A percentile compares a stretch with the other conserved stretches of the same genome.
Evolutionary conservation across 1,140 invertebrate genomes (phyloP).

Genomic region (Leptonema lineaticorne): DNA sequence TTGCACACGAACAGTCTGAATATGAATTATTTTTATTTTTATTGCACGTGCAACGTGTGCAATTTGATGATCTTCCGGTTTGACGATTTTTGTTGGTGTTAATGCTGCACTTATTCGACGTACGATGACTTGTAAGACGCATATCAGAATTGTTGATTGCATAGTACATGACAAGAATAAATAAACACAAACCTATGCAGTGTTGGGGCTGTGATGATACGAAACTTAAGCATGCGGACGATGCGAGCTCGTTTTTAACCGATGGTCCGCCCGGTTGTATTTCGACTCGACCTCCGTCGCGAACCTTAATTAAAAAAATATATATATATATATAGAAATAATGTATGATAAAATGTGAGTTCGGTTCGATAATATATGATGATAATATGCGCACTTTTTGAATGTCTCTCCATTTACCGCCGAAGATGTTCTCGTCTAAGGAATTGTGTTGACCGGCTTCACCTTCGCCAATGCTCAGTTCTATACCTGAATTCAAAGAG

Average conservation of each 20-base stretch:
- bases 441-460: constrained; percentile 37
- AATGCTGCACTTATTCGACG: neutral
- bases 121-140: neutral
- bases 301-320: constrained; percentile 24
- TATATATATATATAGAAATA: neutral
- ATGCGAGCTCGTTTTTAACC: constrained; percentile 6
- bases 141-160: constrained; percentile 21
- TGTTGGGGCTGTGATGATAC: constrained; percentile 31
- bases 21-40: neutral
- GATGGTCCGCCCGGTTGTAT: constrained; percentile 4
- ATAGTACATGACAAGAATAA: constrained; percentile 38
- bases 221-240: constrained; percentile 35
- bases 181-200: constrained; percentile 42
- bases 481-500: neutral
- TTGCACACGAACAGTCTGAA: no score
- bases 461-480: constrained; percentile 27
- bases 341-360: neutral
- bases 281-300: constrained; percentile 34
- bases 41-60: neutral
- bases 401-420: constrained; percentile 48
- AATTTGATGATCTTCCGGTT: neutral
- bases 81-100: neutral
- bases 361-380: neutral
- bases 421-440: constrained; percentile 40
- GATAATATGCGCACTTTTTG: constrained; percentile 45